Percentiles rank a stretch among this genome's conserved stretches.
phyloP scores from a whole-genome alignment of 2,797 vertebrate species.

The Bradypus variegatus region DNA sequence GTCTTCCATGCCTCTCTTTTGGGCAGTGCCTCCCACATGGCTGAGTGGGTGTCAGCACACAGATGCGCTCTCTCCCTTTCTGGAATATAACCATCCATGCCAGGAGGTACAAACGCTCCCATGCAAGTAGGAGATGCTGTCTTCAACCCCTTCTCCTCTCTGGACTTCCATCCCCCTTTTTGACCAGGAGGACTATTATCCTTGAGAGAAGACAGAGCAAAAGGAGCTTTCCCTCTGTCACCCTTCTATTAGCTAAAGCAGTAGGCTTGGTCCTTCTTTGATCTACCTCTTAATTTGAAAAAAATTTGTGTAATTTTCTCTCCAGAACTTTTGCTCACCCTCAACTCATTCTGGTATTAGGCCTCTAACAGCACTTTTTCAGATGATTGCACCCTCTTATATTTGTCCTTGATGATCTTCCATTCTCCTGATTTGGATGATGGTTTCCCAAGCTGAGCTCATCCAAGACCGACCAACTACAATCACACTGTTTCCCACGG shows the following conservation, averaged over 20 bases:
- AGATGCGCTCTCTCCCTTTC: background rate
- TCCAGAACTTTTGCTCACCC: background rate
- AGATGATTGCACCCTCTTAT: background rate
- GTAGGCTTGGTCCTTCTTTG: background rate
- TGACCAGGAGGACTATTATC: background rate
- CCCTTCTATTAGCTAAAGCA: accelerated
- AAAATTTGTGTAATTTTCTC: background rate
- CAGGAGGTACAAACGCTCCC: background rate
- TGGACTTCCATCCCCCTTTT: background rate
- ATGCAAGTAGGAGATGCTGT: too few species aligned
- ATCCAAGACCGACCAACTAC: accelerated
- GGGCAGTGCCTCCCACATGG: accelerated
- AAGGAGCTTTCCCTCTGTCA: background rate
- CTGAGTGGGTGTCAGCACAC: accelerated
- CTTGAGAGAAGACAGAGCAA: too few species aligned
- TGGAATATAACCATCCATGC: background rate
- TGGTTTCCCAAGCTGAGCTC: background rate
- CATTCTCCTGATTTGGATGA: background rate
- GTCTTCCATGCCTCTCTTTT: background rate
- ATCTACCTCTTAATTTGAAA: background rate
- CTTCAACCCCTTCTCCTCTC: background rate
- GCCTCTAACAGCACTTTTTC: background rate
- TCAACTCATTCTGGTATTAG: background rate
- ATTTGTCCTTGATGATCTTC: background rate
- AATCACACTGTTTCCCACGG: background rate